Evolutionary conservation across 2,888 invertebrate species (phyloP), one percentile per base, ranked within the genome.

Genomic region (Amiota communis): DNA sequence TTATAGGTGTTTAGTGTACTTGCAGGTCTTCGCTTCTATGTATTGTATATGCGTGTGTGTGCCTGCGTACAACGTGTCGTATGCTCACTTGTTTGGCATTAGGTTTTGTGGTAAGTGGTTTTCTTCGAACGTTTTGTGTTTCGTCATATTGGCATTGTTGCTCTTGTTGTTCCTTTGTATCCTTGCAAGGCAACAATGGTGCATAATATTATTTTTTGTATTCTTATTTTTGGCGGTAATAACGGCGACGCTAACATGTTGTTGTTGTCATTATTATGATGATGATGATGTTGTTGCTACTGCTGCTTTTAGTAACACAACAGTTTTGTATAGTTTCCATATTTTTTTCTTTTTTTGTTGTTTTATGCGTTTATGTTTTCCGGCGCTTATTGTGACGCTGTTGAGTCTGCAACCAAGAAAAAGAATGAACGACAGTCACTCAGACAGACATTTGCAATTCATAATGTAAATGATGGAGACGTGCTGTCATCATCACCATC

Each of bases 51-150:
- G 53, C 36, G n/a, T 68, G 70, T 72, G 65, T 74, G 71, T 74
- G 67, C 70, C 67, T 67, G 65, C 69, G 73, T 76, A 77, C 84
- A 83, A 83, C 83, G 79, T 84, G 83, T 83, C 78, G 84, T 81
- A 84, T 84, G 81, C 83, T 78, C 81, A 83, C 81, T 83, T 83
- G 74, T 80, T 76, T 81, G 81, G 77, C 80, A 79, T 74, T 76
- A 64, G 79, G 77, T 74, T 77, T 71, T 76, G 57, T 76, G 77
- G 75, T 78, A 75, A 76, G 80, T 20, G 61, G 59, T 71, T 71
- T 61, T 36, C 49, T 49, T 59, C 36, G 36, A 36, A 61, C 36
- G 15, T 61, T 61, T 17, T 59, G 17, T 20, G 20, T 20, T 20
- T 59, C 4, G 36, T 6, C 53, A 11, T 67, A 17, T 67, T 17